Evolutionary conservation across 2,888 invertebrate species (phyloP).

Genomic region (Agrilus mali): DNA sequence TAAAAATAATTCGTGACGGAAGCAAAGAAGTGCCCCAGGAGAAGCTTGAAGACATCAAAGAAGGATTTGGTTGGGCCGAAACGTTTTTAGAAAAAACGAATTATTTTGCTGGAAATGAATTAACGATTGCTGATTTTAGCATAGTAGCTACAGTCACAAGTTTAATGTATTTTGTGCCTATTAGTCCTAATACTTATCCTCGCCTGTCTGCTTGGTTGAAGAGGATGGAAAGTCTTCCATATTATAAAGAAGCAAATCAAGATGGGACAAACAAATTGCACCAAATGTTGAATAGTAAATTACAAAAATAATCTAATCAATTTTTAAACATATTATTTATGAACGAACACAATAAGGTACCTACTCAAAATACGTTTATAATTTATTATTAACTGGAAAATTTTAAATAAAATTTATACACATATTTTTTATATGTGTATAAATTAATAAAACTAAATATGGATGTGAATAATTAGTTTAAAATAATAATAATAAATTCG

Average conservation of each 20-base stretch:
- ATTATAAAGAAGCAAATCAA: slow-evolving; percentile 14
- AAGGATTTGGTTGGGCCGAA: slow-evolving; percentile 36
- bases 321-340: too few species aligned
- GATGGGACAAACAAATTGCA: slow-evolving; percentile 2
- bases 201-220: slow-evolving; percentile 23
- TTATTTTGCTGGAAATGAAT: slow-evolving; percentile 33
- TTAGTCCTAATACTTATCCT: slow-evolving; percentile 24
- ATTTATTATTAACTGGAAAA: too few species aligned
- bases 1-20: too few species aligned
- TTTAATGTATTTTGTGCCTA: slow-evolving; percentile 32
- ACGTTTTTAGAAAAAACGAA: slow-evolving; percentile 30
- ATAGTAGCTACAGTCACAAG: slow-evolving; percentile 37
- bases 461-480: too few species aligned
- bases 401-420: too few species aligned
- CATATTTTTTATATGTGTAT: too few species aligned
- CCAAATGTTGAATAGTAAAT: too few species aligned
- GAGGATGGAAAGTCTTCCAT: slow-evolving; percentile 21
- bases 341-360: too few species aligned
- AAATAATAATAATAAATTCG: too few species aligned
- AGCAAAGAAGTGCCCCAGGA: slow-evolving; percentile 35
- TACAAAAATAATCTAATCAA: too few species aligned
- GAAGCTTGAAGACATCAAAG: slow-evolving; percentile 37
- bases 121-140: slow-evolving; percentile 39
- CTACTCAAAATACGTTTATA: too few species aligned
- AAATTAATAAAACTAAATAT: too few species aligned